Evolutionary conservation across 2,888 invertebrate genomes (phyloP).

Genomic region (Incurvaria masculella): DNA sequence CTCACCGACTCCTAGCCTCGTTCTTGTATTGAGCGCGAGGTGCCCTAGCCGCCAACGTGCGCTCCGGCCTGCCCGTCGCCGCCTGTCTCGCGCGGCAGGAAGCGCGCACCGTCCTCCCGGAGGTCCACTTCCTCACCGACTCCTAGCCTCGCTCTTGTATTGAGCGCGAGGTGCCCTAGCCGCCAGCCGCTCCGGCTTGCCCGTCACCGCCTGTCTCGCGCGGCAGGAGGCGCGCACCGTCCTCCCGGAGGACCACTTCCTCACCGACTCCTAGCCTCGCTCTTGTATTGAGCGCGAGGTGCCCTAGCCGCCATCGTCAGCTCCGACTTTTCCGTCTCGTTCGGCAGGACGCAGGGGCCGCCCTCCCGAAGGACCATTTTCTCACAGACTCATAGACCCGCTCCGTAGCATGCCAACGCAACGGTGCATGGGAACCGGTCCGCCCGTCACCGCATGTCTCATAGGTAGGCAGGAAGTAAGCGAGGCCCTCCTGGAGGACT

Average conservation of each 20-base stretch:
- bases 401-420: too few relatives aligned
- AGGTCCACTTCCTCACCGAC: conserved; percentile 47
- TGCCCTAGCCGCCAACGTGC: conserved; percentile 59
- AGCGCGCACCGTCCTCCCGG: conserved; percentile 32
- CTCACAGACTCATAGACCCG: conserved; percentile 22
- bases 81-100: conserved; percentile 55
- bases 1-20: conserved; percentile 22
- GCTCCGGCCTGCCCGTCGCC: conserved; percentile 51
- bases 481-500: conserved; percentile 41
- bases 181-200: conserved; percentile 48
- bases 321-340: conserved; percentile 50
- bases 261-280: conserved; percentile 21
- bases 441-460: conserved; percentile 56
- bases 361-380: conserved; percentile 48
- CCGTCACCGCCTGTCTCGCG: conserved; percentile 56
- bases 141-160: not conserved
- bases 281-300: too few relatives aligned
- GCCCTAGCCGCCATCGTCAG: conserved; percentile 60
- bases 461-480: conserved; percentile 41
- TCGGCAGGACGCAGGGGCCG: conserved; percentile 38
- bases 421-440: conserved; percentile 55
- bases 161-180: conserved; percentile 65
- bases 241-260: conserved; percentile 49
- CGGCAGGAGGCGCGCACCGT: conserved; percentile 38
- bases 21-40: too few relatives aligned